phyloP scores from a whole-genome alignment of 2,888 invertebrate genomes.

The Leptinotarsa juncta region DNA sequence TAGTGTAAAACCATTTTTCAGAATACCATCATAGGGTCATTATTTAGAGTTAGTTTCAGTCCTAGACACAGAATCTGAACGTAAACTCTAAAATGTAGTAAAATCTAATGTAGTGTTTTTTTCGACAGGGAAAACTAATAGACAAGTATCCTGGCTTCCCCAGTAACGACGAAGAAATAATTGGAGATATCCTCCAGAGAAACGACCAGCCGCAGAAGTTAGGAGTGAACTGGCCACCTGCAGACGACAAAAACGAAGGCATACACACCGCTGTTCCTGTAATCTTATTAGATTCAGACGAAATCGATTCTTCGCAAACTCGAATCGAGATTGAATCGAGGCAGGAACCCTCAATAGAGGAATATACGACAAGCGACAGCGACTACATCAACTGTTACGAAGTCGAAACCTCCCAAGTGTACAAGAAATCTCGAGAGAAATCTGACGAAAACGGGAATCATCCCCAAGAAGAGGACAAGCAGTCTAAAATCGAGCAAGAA shows the following conservation, averaged over 20 bases:
- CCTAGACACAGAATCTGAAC: too few species aligned
- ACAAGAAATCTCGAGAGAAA: constrained; percentile 45
- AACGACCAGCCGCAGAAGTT: background rate
- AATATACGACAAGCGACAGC: constrained; percentile 62
- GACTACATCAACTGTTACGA: constrained; percentile 63
- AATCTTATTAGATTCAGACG: constrained; percentile 33
- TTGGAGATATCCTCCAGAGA: background rate
- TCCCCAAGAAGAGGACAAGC: constrained; percentile 24
- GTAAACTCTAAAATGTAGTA: too few species aligned
- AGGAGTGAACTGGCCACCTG: background rate
- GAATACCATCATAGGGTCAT: too few species aligned
- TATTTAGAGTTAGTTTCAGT: too few species aligned
- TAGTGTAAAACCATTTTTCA: too few species aligned
- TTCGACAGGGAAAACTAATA: background rate
- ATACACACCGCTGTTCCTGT: constrained; percentile 44
- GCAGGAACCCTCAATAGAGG: background rate
- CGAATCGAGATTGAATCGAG: background rate
- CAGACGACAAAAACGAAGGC: constrained; percentile 23
- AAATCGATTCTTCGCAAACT: background rate
- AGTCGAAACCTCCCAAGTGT: constrained; percentile 59
- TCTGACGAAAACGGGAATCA: constrained; percentile 20
- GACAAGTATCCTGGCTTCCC: constrained; percentile 7
- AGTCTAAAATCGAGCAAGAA: constrained; percentile 21
- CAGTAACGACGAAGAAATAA: constrained; percentile 19
- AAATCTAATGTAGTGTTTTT: background rate